Conservation (phyloP, 2,888 invertebrate species). For the Abrostola tripartita region DNA sequence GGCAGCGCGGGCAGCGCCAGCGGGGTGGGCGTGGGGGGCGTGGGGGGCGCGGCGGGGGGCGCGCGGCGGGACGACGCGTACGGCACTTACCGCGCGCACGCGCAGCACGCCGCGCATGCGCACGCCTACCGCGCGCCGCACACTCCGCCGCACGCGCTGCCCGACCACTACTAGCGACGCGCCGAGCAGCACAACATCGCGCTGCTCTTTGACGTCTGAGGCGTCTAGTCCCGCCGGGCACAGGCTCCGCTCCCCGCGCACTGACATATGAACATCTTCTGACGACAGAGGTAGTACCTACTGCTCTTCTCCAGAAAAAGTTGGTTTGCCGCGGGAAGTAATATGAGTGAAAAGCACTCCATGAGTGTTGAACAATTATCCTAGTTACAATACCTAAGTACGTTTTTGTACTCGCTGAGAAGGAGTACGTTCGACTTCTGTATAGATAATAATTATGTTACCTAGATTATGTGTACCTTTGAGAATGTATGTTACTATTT, state of each 20-base stretch:
- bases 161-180: conserved; percentile 86
- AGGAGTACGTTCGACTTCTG: conserved; percentile 6
- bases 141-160: conserved; percentile 55
- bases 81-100: conserved; percentile 73
- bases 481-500: background rate
- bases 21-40: conserved; percentile 44
- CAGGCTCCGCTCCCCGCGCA: background rate
- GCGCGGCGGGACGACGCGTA: conserved; percentile 53
- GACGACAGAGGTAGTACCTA: no score
- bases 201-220: conserved; percentile 85
- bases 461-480: background rate
- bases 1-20: conserved; percentile 60
- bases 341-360: conserved; percentile 14
- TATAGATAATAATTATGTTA: conserved; percentile 2
- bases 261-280: no score
- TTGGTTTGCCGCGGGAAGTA: background rate
- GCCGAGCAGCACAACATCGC: conserved; percentile 87
- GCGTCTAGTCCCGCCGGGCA: background rate
- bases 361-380: conserved; percentile 24
- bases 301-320: background rate
- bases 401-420: conserved; percentile 1
- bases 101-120: conserved; percentile 64
- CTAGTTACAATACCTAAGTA: conserved; percentile 20
- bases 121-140: conserved; percentile 41
- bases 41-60: conserved; percentile 66